A percentile compares a stretch with the other conserved stretches of the same genome.
Evolutionary conservation across 2,888 invertebrate genomes (phyloP).

Genomic region (Macrophya annulata): DNA sequence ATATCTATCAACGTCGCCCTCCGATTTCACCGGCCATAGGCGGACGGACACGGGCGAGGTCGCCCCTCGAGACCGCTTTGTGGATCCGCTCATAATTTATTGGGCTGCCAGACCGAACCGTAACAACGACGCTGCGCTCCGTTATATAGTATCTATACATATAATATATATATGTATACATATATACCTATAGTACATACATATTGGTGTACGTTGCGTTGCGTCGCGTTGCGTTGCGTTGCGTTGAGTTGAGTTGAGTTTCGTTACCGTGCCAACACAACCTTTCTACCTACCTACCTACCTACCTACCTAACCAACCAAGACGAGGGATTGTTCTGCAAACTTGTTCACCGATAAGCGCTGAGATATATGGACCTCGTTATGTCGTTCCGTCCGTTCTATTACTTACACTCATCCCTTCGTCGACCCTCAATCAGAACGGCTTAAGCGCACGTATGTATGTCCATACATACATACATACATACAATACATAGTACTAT

Average conservation of each 20-base stretch:
- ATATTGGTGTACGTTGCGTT: not conserved
- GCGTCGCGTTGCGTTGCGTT: constrained; percentile 5
- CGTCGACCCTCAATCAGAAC: constrained; percentile 46
- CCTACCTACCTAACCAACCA: constrained; percentile 51
- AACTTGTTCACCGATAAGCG: constrained; percentile 57
- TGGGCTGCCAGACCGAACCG: constrained; percentile 47
- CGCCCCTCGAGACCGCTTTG: constrained; percentile 56
- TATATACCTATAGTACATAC: not conserved
- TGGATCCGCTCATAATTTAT: constrained; percentile 55
- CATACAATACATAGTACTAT: not conserved
- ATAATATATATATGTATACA: not conserved
- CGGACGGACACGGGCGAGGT: constrained; percentile 49
- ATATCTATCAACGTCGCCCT: constrained; percentile 55
- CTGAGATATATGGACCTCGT: constrained; percentile 57
- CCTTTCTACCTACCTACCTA: constrained; percentile 40
- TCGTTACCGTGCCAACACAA: constrained; percentile 36
- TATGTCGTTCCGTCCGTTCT: constrained; percentile 57
- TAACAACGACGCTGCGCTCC: constrained; percentile 51
- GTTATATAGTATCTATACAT: not conserved
- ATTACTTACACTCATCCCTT: constrained; percentile 55
- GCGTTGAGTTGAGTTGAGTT: constrained; percentile 14
- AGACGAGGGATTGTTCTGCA: constrained; percentile 56
- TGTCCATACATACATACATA: too few species aligned
- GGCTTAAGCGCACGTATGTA: constrained; percentile 14
- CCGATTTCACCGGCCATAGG: constrained; percentile 50